A percentile compares a stretch with the other conserved stretches of the same genome.
phyloP scores from a whole-genome alignment of 1,140 invertebrate species.

The Pseudomyrmex pallidus region DNA sequence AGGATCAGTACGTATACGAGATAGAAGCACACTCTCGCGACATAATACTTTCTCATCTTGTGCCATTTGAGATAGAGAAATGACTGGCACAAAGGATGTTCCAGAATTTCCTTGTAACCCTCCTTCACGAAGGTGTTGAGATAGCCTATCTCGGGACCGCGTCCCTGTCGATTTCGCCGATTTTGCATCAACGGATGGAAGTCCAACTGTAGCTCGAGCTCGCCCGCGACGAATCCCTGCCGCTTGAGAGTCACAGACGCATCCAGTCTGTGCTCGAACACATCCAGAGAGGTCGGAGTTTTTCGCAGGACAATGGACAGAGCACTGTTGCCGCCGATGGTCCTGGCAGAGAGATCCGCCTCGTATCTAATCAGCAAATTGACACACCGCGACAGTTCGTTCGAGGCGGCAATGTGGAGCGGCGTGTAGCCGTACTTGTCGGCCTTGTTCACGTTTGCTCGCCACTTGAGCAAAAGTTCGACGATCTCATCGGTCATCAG shows the following conservation, averaged over 20 bases:
- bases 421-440: conserved; percentile 96
- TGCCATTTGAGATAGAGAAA: conserved; percentile 95
- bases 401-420: conserved; percentile 93
- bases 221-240: conserved; percentile 90
- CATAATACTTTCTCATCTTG: conserved; percentile 95
- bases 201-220: conserved; percentile 92
- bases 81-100: conserved; percentile 93
- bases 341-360: conserved; percentile 93
- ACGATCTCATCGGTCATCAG: conserved; percentile 91
- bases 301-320: conserved; percentile 93
- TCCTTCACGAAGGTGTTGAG: conserved; percentile 93
- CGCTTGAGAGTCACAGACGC: conserved; percentile 91
- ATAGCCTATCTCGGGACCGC: conserved; percentile 90
- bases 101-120: conserved; percentile 92
- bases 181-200: conserved; percentile 92
- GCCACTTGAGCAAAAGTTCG: conserved; percentile 90
- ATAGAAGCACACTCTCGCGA: conserved; percentile 91
- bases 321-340: conserved; percentile 92
- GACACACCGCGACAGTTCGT: conserved; percentile 93
- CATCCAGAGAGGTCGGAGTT: conserved; percentile 91
- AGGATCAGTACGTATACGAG: conserved; percentile 92
- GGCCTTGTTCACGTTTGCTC: conserved; percentile 93
- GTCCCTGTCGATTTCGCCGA: conserved; percentile 86
- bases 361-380: conserved; percentile 93
- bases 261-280: conserved; percentile 91